phyloP scores from a whole-genome alignment of 2,113 vertebrate genomes.

The Sinocyclocheilus anshuiensis region DNA sequence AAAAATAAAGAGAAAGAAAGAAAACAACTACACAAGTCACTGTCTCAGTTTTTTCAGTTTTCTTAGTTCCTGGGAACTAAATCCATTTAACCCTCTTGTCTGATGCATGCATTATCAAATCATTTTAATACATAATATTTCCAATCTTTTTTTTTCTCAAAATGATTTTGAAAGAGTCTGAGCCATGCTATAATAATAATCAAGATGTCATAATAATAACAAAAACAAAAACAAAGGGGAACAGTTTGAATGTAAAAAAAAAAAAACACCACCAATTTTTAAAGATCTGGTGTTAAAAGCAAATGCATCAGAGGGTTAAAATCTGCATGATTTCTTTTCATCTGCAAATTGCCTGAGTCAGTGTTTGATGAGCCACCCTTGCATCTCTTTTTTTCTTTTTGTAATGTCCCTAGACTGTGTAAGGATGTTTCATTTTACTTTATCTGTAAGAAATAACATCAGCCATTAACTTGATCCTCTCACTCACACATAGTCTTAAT shows the following conservation, averaged over 20 bases:
- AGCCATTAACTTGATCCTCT: conserved; percentile 50
- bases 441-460: conserved; percentile 34
- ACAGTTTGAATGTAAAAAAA: too few species aligned
- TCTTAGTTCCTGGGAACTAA: neutral
- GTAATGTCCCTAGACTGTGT: neutral
- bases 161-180: too few species aligned
- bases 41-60: neutral
- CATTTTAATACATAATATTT: too few species aligned
- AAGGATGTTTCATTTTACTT: conserved; percentile 1
- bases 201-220: too few species aligned
- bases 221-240: too few species aligned
- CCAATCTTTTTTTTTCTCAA: too few species aligned
- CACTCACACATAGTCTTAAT: conserved; percentile 39
- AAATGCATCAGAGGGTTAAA: too few species aligned
- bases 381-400: neutral
- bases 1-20: too few species aligned
- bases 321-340: neutral
- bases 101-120: neutral
- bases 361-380: conserved; percentile 4
- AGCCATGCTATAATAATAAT: too few species aligned
- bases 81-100: neutral
- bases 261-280: too few species aligned
- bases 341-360: neutral
- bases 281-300: too few species aligned
- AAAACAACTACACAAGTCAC: too few species aligned